A percentile compares a stretch with the other conserved stretches of the same genome.
Conservation (phyloP, 1,140 invertebrate genomes). For the Rhopalosiphum maidis region DNA sequence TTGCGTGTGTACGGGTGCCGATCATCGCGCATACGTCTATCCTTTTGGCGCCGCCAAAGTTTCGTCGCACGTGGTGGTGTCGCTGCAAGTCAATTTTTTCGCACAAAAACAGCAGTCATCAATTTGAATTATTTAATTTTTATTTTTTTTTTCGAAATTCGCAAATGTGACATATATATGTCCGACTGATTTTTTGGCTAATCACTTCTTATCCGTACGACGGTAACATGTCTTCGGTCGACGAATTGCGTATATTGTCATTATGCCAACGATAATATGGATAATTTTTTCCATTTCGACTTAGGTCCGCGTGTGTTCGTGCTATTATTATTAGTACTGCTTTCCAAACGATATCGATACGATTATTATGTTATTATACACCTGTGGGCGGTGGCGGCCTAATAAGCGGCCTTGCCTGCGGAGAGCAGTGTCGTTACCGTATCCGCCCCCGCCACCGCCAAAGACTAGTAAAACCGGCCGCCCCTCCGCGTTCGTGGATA, state of each 20-base stretch:
- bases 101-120: not conserved
- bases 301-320: not conserved
- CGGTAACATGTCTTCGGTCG: not conserved
- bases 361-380: not conserved
- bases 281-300: not conserved
- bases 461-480: not conserved
- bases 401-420: conserved; percentile 39
- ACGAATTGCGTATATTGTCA: not conserved
- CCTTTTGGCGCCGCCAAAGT: not conserved
- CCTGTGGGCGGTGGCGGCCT: conserved; percentile 35
- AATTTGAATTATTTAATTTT: not conserved
- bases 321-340: not conserved
- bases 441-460: not conserved
- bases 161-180: not conserved
- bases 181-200: not conserved
- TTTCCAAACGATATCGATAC: not conserved
- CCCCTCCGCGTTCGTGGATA: conserved; percentile 19
- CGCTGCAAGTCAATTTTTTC: not conserved
- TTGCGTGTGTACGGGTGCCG: not conserved
- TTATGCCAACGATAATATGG: too few relatives aligned
- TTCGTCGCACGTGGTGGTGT: not conserved
- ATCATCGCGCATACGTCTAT: not conserved
- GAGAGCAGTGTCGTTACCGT: not conserved
- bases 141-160: not conserved
- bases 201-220: not conserved